Base-by-base conservation (phyloP, 1,140 invertebrate species). In the Yoshiicerus persimilis region DNA sequence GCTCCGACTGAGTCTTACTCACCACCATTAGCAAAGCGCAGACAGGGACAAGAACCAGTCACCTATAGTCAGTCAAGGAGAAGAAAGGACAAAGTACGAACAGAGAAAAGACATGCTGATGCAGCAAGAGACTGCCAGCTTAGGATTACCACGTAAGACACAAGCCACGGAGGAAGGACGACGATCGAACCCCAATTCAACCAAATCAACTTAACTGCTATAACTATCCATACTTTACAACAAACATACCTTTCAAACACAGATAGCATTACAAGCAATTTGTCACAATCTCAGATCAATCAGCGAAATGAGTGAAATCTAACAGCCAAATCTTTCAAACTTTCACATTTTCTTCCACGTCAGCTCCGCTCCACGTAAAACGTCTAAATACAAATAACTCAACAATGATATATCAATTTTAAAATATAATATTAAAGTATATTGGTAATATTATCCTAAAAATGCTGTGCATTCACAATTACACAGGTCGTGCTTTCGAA, bases 41-140 rank as follows among this genome's bases (percentile, higher is more conserved):
- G 32, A 80, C 32, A 80, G 34, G 34, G 75, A 80, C 27, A 80
- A 80, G 64, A 36, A 38, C 20, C 75, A n/a, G 32, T 34, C 16
- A 32, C 30, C 32, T 32, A 80, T 36, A 36, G 34, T 38, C 75
- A 38, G 34, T 38, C 32, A 80, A n/a, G 30, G 75, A 38, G 75
- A 36, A 80, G 11, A 34, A 80, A 80, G 75, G 32, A 80, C 75
- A 80, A 75, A 75, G 30, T 75, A 34, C 11, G 70, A 64, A 36
- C 41, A 27, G 23, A 41, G 39, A 56, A 27, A 62, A 62, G 47
- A 85, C 83, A 47, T 85, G 83, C 83, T 85, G 83, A 85, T 85
- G 83, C 83, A 85, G 83, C 83, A 85, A 84, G 83, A 56, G 83
- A 11, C 47, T 27, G 39, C 47, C 39, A 85, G 83, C 39, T 85